phyloP scores from a whole-genome alignment of 2,797 vertebrate genomes.

The Acrossocheilus wenchowensis region DNA sequence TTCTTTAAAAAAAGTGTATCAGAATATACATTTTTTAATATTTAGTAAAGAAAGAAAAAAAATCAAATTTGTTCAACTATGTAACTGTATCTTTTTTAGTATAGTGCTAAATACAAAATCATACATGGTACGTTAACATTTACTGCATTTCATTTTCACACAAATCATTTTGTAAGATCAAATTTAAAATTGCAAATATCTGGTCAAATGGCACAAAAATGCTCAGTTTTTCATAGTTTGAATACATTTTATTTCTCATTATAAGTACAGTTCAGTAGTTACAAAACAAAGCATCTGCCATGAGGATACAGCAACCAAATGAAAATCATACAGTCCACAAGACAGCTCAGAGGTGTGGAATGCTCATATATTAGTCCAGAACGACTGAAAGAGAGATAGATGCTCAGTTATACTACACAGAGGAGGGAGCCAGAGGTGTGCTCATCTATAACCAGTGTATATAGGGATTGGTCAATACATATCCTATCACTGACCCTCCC shows the following conservation, averaged over 20 bases:
- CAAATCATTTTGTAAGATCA: background rate
- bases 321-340: slow-evolving; percentile 83
- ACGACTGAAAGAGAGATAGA: slow-evolving; percentile 61
- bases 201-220: slow-evolving; percentile 57
- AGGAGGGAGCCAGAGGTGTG: slow-evolving; percentile 50
- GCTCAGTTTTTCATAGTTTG: slow-evolving; percentile 74
- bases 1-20: background rate
- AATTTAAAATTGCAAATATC: background rate
- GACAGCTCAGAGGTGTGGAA: slow-evolving; percentile 82
- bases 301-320: slow-evolving; percentile 82
- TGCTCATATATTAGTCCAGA: slow-evolving; percentile 79
- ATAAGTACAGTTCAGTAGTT: slow-evolving; percentile 91
- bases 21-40: no score
- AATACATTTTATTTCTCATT: slow-evolving; percentile 90
- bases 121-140: background rate
- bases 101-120: background rate
- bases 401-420: slow-evolving; percentile 68
- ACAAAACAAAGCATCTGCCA: slow-evolving; percentile 89
- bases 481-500: slow-evolving; percentile 58
- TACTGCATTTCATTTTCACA: background rate
- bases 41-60: no score
- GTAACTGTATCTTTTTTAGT: background rate
- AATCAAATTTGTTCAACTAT: no score
- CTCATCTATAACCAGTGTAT: slow-evolving; percentile 57
- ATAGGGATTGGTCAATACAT: slow-evolving; percentile 64